Base-by-base conservation (phyloP, 1,140 invertebrate genomes). In the Papilio polytes region DNA sequence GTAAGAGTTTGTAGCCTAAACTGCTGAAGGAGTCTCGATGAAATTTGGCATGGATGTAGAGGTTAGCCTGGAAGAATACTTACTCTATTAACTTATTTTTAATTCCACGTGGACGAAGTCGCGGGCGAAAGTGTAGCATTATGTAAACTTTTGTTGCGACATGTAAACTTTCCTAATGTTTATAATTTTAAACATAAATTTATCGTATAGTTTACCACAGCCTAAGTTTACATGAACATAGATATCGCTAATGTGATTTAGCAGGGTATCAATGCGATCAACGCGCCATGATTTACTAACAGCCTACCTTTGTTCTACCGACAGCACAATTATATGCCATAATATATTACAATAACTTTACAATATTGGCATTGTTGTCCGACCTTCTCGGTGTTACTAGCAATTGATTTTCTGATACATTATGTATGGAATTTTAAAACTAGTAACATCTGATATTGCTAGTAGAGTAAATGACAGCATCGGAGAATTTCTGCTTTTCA, bases 231-330 rank as follows among this genome's bases (percentile, higher is more conserved):
- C 53, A 20, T 18, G 53, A 20, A 56, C 53, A 20, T 20, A 51
- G 59, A n/a, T n/a, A 79, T 9, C 59, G 41, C n/a, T 76, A 76
- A 76, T 76, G 22, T 76, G 74, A 76, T 76, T 76, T 51, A 76
- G 20, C 44, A 15, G 18, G 20, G 74, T 76, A 76, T 51, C 74
- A 51, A 76, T 76, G 20, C 74, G 74, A 48, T 76, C 74, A 48
- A 48, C 46, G 46, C 20, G 46, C 7, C 12, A 44, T 76, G 74
- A 76, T 48, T 76, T 48, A 76, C 20, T 76, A 76, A 76, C 74
- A 76, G 44, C 73, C 73, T 48, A 53, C 74, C 74, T 76, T 74
- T 76, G 74, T 76, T 15, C 46, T 46, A 3, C 3, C 20, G 74
- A 76, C 74, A 76, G 74, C 13, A 51, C 44, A 76, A 76, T 76